Percentiles rank a stretch among this genome's conserved stretches.
Conservation (phyloP, 2,113 vertebrate species). For the Chitala chitala region DNA sequence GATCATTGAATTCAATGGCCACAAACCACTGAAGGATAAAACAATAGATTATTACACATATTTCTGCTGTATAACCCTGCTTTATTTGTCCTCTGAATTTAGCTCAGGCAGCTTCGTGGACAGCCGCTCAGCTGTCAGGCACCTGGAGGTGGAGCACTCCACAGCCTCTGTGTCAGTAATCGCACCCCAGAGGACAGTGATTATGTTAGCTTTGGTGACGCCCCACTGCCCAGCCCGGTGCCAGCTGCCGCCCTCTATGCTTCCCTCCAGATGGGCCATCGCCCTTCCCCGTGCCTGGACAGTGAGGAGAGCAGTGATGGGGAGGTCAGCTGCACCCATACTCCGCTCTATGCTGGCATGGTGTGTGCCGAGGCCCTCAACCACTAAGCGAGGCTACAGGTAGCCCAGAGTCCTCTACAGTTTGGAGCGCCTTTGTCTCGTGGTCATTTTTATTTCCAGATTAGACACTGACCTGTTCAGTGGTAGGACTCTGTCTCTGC, state of each 20-base stretch:
- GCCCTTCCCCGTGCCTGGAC: conserved; percentile 67
- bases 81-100: conserved; percentile 26
- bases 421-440: not conserved
- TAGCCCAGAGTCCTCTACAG: no score
- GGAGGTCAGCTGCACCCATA: conserved; percentile 49
- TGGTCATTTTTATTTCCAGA: not conserved
- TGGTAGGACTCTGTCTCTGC: no score
- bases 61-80: not conserved
- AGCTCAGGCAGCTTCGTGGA: conserved; percentile 80
- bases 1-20: no score
- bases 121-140: conserved; percentile 63
- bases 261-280: conserved; percentile 58
- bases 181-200: conserved; percentile 77
- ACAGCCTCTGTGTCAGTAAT: conserved; percentile 72
- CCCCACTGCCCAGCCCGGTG: conserved; percentile 73
- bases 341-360: conserved; percentile 60
- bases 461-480: no score
- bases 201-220: conserved; percentile 86
- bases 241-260: conserved; percentile 68
- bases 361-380: conserved; percentile 56
- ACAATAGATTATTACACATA: not conserved
- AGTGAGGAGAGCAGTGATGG: conserved; percentile 77
- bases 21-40: not conserved
- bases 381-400: no score
- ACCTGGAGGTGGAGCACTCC: conserved; percentile 57